Conservation (phyloP, 2,113 vertebrate genomes). For the Passerina amoena region DNA sequence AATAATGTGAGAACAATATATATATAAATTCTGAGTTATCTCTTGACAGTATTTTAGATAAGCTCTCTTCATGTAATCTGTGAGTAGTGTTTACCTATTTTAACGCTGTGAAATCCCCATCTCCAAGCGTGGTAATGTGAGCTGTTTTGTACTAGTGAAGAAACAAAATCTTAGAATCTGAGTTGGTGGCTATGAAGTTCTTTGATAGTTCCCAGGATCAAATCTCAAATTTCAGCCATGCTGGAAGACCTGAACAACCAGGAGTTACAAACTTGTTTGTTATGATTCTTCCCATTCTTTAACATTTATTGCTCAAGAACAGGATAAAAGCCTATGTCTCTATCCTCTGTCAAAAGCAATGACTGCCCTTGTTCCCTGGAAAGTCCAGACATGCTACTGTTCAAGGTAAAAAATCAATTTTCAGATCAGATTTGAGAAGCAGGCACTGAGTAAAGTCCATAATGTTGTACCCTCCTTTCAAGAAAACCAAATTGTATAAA, state of each 20-base stretch:
- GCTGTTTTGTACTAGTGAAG: not conserved
- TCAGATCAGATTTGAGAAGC: not conserved
- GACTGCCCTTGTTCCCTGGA: not conserved
- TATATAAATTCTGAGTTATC: not conserved
- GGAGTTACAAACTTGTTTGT: not conserved
- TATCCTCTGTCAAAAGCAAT: not conserved
- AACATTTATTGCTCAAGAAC: not conserved
- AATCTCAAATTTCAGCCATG: not conserved
- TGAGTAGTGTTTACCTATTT: not conserved
- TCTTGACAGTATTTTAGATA: not conserved
- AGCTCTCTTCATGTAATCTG: not conserved
- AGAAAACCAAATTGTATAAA: not conserved
- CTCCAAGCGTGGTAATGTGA: not conserved
- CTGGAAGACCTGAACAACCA: not conserved
- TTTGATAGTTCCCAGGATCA: not conserved
- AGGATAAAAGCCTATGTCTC: not conserved
- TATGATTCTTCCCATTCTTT: not conserved
- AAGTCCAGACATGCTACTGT: not conserved
- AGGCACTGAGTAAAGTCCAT: not conserved
- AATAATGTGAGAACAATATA: not conserved
- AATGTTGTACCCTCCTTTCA: not conserved
- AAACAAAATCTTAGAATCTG: not conserved
- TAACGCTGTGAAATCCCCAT: not conserved
- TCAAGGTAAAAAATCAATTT: not conserved
- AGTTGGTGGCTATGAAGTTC: not conserved